A percentile compares a stretch with the other conserved stretches of the same genome.
Evolutionary conservation across 1,140 invertebrate genomes (phyloP).

Genomic region (Belonocnema kinseyi): DNA sequence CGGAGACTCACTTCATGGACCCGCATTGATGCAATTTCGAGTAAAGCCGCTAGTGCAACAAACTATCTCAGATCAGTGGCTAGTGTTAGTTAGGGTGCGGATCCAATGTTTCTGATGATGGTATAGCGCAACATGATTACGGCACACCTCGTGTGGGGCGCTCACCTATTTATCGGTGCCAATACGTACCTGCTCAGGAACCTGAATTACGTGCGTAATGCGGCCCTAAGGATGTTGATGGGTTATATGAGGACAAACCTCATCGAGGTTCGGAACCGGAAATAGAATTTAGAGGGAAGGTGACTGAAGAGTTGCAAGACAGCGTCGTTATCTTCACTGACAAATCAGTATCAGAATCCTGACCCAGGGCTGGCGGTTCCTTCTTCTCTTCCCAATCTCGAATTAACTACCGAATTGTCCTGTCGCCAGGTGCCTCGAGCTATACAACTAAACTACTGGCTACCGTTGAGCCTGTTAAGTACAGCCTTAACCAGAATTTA

Average conservation of each 20-base stretch:
- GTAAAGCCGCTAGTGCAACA: slow-evolving; percentile 26
- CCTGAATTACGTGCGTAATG: slow-evolving; percentile 39
- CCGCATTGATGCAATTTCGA: slow-evolving; percentile 34
- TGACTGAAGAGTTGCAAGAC: too few relatives aligned
- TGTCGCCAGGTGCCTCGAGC: too few relatives aligned
- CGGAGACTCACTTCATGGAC: slow-evolving; percentile 29
- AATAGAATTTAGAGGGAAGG: too few relatives aligned
- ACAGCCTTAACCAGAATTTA: too few relatives aligned
- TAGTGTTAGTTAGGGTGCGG: slow-evolving; percentile 36
- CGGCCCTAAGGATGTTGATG: slow-evolving; percentile 30
- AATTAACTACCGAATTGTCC: too few relatives aligned
- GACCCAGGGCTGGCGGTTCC: too few relatives aligned
- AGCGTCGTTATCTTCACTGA: too few relatives aligned
- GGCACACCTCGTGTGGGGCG: slow-evolving; percentile 42
- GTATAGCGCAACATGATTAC: slow-evolving; percentile 42
- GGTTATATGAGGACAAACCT: slow-evolving; percentile 42
- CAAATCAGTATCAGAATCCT: too few relatives aligned
- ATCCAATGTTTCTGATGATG: slow-evolving; percentile 32
- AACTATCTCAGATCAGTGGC: slow-evolving; percentile 37
- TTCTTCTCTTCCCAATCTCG: too few relatives aligned
- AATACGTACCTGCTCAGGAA: neutral
- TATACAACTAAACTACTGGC: too few relatives aligned
- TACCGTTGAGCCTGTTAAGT: too few relatives aligned
- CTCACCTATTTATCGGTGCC: neutral
- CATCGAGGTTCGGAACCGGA: slow-evolving; percentile 17